Conservation (phyloP, 2,113 vertebrate species). For the Phylloscopus trochiloides region DNA sequence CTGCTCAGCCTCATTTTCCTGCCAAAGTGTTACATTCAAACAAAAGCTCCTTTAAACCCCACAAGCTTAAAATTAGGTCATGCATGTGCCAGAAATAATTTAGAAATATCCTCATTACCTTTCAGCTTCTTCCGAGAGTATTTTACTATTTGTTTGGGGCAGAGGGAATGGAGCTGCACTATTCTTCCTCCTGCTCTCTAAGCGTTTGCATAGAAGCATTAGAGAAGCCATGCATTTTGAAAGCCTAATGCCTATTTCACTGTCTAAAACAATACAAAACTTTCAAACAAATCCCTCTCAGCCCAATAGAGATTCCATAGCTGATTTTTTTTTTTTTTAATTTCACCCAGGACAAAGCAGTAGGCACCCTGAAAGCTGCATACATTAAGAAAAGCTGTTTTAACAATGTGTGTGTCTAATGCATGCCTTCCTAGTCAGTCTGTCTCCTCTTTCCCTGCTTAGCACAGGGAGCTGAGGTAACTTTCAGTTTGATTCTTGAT, state of each 20-base stretch:
- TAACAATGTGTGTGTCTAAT: slow-evolving; percentile 44
- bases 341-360: slow-evolving; percentile 50
- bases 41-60: slow-evolving; percentile 61
- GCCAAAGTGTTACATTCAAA: slow-evolving; percentile 36
- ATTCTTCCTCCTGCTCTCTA: background rate
- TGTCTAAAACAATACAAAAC: slow-evolving; percentile 43
- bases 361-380: slow-evolving; percentile 39
- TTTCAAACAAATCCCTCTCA: slow-evolving; percentile 49
- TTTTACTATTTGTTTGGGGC: slow-evolving; percentile 29
- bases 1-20: slow-evolving; percentile 3
- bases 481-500: slow-evolving; percentile 24
- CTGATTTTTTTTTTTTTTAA: background rate
- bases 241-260: background rate
- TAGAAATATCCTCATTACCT: slow-evolving; percentile 41
- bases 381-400: slow-evolving; percentile 48
- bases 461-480: background rate
- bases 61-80: slow-evolving; percentile 34
- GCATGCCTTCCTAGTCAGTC: slow-evolving; percentile 2
- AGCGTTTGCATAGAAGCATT: slow-evolving; percentile 36
- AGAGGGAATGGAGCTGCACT: background rate
- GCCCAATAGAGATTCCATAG: background rate
- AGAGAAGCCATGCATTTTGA: slow-evolving; percentile 38
- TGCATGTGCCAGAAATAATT: slow-evolving; percentile 19
- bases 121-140: slow-evolving; percentile 2
- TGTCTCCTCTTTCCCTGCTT: background rate